Percentiles rank a stretch among this genome's conserved stretches.
Evolutionary conservation across 64 coral and sea anemone species (phyloP).

Genomic region (Dendronephthya gigantea): DNA sequence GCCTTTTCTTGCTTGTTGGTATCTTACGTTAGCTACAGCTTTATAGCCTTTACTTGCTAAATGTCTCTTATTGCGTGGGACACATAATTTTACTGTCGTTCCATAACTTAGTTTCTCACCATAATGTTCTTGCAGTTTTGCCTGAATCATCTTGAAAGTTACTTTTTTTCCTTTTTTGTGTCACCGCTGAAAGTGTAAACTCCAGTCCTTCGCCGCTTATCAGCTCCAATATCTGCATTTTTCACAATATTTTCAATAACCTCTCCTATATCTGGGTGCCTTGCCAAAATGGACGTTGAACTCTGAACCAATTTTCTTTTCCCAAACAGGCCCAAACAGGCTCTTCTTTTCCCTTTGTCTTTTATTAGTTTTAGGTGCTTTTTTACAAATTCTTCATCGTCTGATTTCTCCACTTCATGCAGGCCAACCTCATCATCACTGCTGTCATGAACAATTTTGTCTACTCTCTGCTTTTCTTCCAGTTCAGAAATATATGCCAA

Average conservation of each 20-base stretch:
- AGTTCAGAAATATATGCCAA: not conserved
- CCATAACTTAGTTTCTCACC: conserved; percentile 32
- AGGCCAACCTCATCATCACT: not conserved
- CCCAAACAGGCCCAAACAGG: not conserved
- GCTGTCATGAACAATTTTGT: not conserved
- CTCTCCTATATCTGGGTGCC: not conserved
- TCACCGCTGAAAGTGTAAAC: too few relatives aligned
- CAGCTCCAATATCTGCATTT: too few relatives aligned
- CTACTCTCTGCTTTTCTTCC: not conserved
- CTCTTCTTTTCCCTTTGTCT: not conserved
- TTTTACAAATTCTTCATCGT: not conserved
- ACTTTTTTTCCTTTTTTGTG: too few relatives aligned
- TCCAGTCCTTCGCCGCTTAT: too few relatives aligned
- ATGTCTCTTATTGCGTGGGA: conserved; percentile 21
- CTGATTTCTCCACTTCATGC: not conserved
- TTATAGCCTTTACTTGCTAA: conserved; percentile 40
- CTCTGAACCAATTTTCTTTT: not conserved
- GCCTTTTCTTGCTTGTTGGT: not conserved
- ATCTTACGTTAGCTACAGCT: not conserved
- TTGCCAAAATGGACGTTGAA: not conserved
- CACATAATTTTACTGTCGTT: conserved; percentile 39
- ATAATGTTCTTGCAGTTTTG: conserved; percentile 11
- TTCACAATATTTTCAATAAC: too few relatives aligned
- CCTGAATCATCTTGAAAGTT: not conserved
- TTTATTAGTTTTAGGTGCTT: not conserved